Conservation (phyloP, 2,113 vertebrate species). For the Phalacrocorax carbo region DNA sequence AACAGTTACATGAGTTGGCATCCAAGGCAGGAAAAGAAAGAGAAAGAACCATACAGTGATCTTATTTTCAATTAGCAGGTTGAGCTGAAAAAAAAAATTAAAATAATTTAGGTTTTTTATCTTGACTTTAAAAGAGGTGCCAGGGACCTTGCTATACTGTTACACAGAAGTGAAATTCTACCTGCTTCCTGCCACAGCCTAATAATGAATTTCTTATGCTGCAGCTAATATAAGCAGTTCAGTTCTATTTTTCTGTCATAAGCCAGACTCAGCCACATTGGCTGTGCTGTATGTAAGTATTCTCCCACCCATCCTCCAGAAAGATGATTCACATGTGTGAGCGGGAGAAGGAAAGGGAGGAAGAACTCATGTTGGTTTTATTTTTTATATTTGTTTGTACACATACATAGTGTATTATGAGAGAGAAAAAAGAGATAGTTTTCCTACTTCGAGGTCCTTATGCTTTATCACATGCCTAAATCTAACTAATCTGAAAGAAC, state of each 20-base stretch:
- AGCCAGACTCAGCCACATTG: neutral
- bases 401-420: neutral
- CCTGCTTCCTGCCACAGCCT: neutral
- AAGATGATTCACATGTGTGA: neutral
- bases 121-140: neutral
- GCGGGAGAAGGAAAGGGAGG: neutral
- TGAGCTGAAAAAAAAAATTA: constrained; percentile 64
- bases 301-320: neutral
- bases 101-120: constrained; percentile 64
- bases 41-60: neutral
- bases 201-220: neutral
- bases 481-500: neutral
- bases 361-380: neutral
- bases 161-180: neutral
- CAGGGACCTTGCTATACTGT: neutral
- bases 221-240: neutral
- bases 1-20: neutral
- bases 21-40: neutral
- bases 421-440: neutral
- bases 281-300: neutral
- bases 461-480: neutral
- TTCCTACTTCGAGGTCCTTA: neutral
- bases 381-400: neutral
- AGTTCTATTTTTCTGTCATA: neutral
- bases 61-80: constrained; percentile 46